Conservation (phyloP, 92 coral and sea anemone genomes). For the Isaurus tuberculatus region DNA sequence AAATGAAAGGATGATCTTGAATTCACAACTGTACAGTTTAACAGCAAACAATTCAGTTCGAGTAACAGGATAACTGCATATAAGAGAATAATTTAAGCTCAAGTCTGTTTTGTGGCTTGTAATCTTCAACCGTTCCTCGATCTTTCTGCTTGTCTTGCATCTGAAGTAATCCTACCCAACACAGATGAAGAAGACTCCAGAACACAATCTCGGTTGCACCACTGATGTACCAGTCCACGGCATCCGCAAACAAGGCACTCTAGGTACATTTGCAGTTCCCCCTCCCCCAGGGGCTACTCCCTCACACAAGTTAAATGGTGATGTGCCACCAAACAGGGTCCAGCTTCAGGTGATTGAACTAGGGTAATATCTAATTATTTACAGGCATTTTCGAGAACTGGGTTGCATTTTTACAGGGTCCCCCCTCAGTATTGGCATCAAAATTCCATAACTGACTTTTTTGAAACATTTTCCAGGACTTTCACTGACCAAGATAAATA, state of each 20-base stretch:
- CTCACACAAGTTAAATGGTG: too few species aligned
- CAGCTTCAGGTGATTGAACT: too few species aligned
- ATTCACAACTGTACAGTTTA: neutral
- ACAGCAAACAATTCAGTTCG: neutral
- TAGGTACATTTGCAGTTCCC: neutral
- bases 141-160: constrained; percentile 10
- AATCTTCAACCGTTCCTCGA: neutral
- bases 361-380: too few species aligned
- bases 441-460: too few species aligned
- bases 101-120: neutral
- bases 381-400: too few species aligned
- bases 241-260: neutral
- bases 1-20: neutral
- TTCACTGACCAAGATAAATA: too few species aligned
- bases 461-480: too few species aligned
- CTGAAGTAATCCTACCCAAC: constrained; percentile 19
- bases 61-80: neutral
- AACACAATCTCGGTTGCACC: constrained; percentile 13
- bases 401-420: too few species aligned
- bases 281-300: too few species aligned
- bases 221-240: neutral
- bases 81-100: neutral
- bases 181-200: constrained; percentile 37
- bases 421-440: too few species aligned
- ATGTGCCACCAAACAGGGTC: too few species aligned